Evolutionary conservation across 2,113 vertebrate genomes (phyloP), one percentile per base, ranked within the genome.

Genomic region (Garra rufa): DNA sequence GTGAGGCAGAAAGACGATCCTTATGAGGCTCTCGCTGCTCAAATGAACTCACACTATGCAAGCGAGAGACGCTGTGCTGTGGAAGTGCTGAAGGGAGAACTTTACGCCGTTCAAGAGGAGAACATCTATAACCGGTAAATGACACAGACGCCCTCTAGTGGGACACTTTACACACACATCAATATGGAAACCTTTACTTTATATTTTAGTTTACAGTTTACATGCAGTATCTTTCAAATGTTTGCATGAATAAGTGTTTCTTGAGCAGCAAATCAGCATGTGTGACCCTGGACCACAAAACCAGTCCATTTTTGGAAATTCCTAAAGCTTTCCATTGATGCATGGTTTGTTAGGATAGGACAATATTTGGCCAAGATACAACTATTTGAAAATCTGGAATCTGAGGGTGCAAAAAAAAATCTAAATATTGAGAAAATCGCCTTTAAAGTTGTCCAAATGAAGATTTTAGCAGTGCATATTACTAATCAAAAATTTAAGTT

Each of bases 61-160:
- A 84, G 77, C 14, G 89, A 90, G 38, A 92, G 82, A 43, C 88
- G 79, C 0, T 82, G 63, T 73, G 90, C 90, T 26, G 61, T 5
- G 9, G 89, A 91, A 9, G 24, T 93, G 26, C 28, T 83, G 80
- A 83, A 88, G 76, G 92, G 92, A 77, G 87, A 87, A 1, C 26
- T 95, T 0, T 95, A 95, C 13, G 90, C 90, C 0, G 84, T 95
- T 17, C 87, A 93, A 82, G 91, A 94, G 82, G 89, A 91, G 0
- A 55, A 89, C 1, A 1, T 55, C 34, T 92, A 91, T 85, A 89
- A 94, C 90, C 94, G 95, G 95, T 95, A 57, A n/a, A 48, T 30
- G 19, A 10, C 30, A 2, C 46, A 11, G n/a, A 61, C 10, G 10
- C 57, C 57, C 57, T 61, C 57, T 61, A 26, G n/a, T 26, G 57